A percentile compares a stretch with the other conserved stretches of the same genome.
phyloP scores from a whole-genome alignment of 2,888 invertebrate species.

The Trissonchulus latispiculum region DNA sequence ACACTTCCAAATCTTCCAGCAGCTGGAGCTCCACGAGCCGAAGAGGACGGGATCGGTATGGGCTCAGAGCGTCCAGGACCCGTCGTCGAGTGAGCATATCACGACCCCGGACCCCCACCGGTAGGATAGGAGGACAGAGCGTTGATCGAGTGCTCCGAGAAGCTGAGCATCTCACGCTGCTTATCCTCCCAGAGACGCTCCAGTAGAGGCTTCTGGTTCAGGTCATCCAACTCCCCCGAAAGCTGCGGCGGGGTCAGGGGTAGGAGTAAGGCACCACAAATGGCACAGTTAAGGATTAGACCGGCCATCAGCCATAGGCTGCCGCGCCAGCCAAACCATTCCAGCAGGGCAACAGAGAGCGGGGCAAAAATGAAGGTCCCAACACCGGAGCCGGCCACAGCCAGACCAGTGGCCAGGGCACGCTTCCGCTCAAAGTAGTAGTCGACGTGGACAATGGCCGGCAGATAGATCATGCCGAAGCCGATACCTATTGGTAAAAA shows the following conservation, averaged over 20 bases:
- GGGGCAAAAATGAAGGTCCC: constrained; percentile 84
- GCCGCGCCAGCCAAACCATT: constrained; percentile 68
- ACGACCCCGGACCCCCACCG: too few species aligned
- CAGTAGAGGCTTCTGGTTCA: neutral
- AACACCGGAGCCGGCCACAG: constrained; percentile 88
- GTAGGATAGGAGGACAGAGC: too few species aligned
- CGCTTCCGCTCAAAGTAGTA: constrained; percentile 89
- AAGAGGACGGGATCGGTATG: neutral
- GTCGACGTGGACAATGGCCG: constrained; percentile 93
- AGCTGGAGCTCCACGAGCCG: too few species aligned
- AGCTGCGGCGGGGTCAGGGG: constrained; percentile 59
- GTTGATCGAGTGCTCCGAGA: neutral
- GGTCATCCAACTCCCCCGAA: neutral
- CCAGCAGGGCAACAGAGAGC: constrained; percentile 52
- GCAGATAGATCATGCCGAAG: constrained; percentile 90
- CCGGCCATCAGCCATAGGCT: constrained; percentile 74
- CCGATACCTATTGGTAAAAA: constrained; percentile 78
- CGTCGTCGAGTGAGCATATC: too few species aligned
- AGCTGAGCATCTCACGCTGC: constrained; percentile 1
- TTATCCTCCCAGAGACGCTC: constrained; percentile 7
- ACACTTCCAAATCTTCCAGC: too few species aligned
- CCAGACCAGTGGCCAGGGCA: constrained; percentile 87
- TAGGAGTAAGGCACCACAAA: constrained; percentile 56
- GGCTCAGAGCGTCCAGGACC: neutral
- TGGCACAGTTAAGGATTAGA: constrained; percentile 67